These are phyloP conservation scores for Sandelia bainsii DNA, from an alignment of 2,797 vertebrate species.

Conservation along the genomic window DNA sequence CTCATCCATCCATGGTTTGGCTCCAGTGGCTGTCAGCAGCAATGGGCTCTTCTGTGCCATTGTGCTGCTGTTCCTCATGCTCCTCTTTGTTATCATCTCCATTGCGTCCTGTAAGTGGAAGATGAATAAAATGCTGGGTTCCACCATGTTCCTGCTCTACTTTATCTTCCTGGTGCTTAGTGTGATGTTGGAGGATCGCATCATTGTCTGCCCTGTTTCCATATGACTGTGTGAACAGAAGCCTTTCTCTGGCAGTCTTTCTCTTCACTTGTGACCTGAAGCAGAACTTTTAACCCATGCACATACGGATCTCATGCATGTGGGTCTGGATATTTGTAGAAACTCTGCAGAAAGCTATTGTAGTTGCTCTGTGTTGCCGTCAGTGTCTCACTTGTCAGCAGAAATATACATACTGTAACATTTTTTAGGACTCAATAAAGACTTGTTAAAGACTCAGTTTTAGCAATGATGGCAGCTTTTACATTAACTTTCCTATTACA, in stretches of 20 bases:
- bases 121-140: conserved; percentile 95
- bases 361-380: conserved; percentile 44
- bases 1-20: conserved; percentile 83
- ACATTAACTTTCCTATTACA: conserved; percentile 11
- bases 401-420: conserved; percentile 14
- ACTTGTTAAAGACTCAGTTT: conserved; percentile 28
- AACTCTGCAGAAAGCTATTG: conserved; percentile 22
- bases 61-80: conserved; percentile 97
- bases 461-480: conserved; percentile 49
- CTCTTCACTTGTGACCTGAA: conserved; percentile 20
- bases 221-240: conserved; percentile 81
- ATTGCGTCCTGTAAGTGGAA: conserved; percentile 94
- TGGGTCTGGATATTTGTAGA: conserved; percentile 37
- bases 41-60: conserved; percentile 98
- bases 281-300: conserved; percentile 12
- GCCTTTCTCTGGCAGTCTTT: neutral
- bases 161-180: conserved; percentile 96
- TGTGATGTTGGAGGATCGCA: conserved; percentile 95
- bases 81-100: conserved; percentile 95
- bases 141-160: conserved; percentile 95
- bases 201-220: conserved; percentile 94
- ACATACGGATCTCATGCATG: neutral
- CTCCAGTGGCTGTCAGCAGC: conserved; percentile 93
- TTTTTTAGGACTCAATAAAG: conserved; percentile 30
- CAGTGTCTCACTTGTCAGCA: conserved; percentile 21